Evolutionary conservation across 2,797 vertebrate species (phyloP).

Genomic region (Babyrousa celebensis): DNA sequence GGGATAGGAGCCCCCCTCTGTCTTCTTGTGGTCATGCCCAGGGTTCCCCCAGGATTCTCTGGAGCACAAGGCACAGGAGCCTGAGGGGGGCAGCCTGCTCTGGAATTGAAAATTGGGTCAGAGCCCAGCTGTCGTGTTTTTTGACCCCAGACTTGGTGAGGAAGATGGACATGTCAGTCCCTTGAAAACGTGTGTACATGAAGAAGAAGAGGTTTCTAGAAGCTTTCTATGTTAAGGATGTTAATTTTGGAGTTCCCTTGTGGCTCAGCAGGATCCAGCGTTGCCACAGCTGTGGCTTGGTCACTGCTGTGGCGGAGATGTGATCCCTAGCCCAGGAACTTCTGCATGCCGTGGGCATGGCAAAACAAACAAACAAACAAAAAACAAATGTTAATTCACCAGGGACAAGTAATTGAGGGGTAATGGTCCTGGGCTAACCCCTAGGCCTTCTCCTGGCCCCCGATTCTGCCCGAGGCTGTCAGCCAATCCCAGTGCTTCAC

Average conservation of each 20-base stretch:
- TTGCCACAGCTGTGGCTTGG: no score
- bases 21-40: neutral
- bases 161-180: neutral
- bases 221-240: neutral
- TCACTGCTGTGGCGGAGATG: no score
- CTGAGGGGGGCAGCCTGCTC: neutral
- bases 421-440: neutral
- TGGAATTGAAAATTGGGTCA: neutral
- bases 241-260: neutral
- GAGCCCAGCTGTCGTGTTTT: neutral
- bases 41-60: neutral
- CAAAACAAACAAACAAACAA: no score
- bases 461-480: neutral
- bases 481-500: neutral
- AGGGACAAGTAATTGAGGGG: neutral
- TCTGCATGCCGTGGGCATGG: no score
- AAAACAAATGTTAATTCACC: neutral
- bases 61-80: neutral
- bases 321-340: no score
- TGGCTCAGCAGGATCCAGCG: no score
- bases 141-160: neutral
- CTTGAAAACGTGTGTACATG: neutral
- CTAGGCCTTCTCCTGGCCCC: neutral
- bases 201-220: neutral
- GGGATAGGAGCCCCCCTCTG: neutral